Evolutionary conservation across 2,888 invertebrate genomes (phyloP), one percentile per base, ranked within the genome.

Genomic region (Trichogramma dendrolimi): DNA sequence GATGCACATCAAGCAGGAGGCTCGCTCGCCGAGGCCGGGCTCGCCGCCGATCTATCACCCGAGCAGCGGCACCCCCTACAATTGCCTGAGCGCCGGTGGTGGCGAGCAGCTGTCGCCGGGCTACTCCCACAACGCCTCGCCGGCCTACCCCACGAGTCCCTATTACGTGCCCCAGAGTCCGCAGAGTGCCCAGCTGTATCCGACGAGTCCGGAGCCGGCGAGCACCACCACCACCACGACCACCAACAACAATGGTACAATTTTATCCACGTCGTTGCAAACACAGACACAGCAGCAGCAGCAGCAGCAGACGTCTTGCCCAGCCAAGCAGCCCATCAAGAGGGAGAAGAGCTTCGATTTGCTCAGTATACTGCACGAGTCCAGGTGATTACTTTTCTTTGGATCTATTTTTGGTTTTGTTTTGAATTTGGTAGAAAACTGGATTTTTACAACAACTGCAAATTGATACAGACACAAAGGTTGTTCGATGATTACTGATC

Each of bases 1-100:
- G 40, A 63, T 72, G 44, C 75, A 76, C 60, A 85, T 85, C 58
- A 86, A 86, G 75, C 78, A 84, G 62, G 85, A 86, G 73, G 76
- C 82, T 2, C 83, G 70, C 41, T 79, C 79, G 11, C 77, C 79
- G 1, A 71, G 78, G 43, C 73, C 79, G 0, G 70, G 67, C 51
- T 77, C 79, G 39, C 79, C 79, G 7, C 71, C 69, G 41, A 48
- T 47, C 61, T 72, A 70, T 10, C 78, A 75, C 61, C 72, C 76
- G 11, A 79, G 75, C 62, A 27, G 27, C 27, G 27, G 27, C 27
- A 76, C 79, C 27, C 72, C 75, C 4, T 78, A 79, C 66, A 71
- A 74, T 3, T 72, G 68, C 46, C 62, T 68, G 4, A 66, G 69
- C 42, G 71, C 71, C 10, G 67, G 67, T 6, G 69, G 67, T 38